A percentile compares a stretch with the other conserved stretches of the same genome.
Conservation (phyloP, 2,797 vertebrate species). For the Gymnocypris eckloni region DNA sequence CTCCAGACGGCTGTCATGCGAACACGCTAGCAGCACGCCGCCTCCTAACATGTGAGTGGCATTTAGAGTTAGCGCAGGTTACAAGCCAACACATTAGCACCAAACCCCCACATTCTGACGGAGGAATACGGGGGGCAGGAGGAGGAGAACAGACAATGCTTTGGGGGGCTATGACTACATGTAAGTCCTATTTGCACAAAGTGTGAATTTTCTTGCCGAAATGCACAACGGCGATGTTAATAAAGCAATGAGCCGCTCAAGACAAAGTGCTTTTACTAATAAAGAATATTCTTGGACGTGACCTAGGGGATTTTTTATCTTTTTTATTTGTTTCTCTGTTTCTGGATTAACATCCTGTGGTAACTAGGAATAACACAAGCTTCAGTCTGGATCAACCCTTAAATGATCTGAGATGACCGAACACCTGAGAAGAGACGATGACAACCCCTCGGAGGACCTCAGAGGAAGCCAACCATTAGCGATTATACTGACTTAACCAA, state of each 20-base stretch:
- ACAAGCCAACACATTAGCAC: slow-evolving; percentile 58
- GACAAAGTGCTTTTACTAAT: not conserved
- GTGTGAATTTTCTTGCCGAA: not conserved
- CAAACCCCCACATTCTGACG: slow-evolving; percentile 37
- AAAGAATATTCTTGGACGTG: not conserved
- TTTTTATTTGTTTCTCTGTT: no score
- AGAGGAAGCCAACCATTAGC: no score
- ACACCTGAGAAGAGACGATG: no score
- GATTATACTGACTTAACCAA: no score
- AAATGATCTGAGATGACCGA: no score
- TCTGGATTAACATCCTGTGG: no score
- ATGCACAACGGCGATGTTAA: not conserved
- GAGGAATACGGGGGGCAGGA: not conserved
- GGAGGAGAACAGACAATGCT: not conserved
- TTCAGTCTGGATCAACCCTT: no score
- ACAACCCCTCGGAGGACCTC: no score
- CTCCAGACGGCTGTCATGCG: slow-evolving; percentile 62
- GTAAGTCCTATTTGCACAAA: not conserved
- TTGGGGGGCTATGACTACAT: not conserved
- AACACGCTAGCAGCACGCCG: slow-evolving; percentile 53
- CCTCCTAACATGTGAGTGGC: slow-evolving; percentile 58
- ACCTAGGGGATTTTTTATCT: not conserved
- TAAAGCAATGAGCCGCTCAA: not conserved
- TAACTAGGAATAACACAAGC: no score
- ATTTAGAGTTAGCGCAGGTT: slow-evolving; percentile 57